Percentiles rank a stretch among this genome's conserved stretches.
Conservation (phyloP, 2,888 invertebrate genomes). For the Pachycephus smyrnensis region DNA sequence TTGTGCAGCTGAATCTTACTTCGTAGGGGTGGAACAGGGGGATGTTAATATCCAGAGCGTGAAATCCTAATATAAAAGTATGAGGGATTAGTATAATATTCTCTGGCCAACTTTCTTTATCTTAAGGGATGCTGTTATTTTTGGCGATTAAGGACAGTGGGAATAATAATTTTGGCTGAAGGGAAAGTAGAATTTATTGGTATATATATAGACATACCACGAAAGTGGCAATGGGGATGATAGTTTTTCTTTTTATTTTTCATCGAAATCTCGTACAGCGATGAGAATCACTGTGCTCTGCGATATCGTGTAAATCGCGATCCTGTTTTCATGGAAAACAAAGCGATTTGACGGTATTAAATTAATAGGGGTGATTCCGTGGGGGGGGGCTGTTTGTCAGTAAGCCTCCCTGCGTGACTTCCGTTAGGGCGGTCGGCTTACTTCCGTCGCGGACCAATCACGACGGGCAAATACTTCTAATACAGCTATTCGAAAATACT, state of each 20-base stretch:
- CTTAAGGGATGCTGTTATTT: neutral
- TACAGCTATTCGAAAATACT: neutral
- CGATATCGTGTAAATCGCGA: constrained; percentile 16
- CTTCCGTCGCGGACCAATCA: constrained; percentile 53
- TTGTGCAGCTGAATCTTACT: neutral
- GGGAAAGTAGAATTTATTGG: neutral
- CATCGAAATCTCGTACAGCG: neutral
- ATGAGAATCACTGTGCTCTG: neutral
- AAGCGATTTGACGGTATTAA: constrained; percentile 46
- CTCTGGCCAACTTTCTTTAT: neutral
- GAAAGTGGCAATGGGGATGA: no score
- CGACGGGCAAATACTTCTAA: constrained; percentile 51
- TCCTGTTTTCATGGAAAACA: constrained; percentile 38
- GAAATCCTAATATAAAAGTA: neutral
- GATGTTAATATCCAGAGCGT: neutral
- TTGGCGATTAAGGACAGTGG: neutral
- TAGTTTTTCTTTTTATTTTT: neutral
- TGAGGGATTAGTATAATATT: neutral
- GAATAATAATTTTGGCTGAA: neutral
- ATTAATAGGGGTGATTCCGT: constrained; percentile 44
- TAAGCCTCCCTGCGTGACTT: constrained; percentile 61
- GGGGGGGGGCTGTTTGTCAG: constrained; percentile 44
- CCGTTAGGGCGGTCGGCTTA: constrained; percentile 54
- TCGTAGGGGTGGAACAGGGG: neutral
- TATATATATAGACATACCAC: neutral